Evolutionary conservation across 2,888 invertebrate species (phyloP).

Genomic region (Proisotoma minuta): DNA sequence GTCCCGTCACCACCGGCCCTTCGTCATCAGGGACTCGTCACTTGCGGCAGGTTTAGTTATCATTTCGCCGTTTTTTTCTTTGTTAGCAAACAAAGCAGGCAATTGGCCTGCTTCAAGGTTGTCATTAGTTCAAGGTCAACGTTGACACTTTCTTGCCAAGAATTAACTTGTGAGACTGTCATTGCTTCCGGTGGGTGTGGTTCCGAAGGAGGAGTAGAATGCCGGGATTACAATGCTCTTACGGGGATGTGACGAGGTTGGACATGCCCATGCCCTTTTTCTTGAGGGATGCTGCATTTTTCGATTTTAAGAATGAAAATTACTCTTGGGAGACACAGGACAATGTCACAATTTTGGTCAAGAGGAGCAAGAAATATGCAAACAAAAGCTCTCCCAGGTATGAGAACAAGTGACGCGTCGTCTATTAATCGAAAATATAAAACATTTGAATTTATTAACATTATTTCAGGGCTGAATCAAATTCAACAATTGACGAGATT

Average conservation of each 20-base stretch:
- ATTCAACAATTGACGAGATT: slow-evolving; percentile 21
- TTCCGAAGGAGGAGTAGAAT: neutral
- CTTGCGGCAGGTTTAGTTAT: too few species aligned
- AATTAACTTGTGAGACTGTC: too few species aligned
- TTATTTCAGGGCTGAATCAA: neutral
- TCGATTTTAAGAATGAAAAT: slow-evolving; percentile 24
- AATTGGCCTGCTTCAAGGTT: too few species aligned
- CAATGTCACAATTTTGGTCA: slow-evolving; percentile 25
- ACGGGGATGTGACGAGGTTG: slow-evolving; percentile 12
- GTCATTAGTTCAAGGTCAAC: too few species aligned
- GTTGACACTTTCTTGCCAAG: too few species aligned
- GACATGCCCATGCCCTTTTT: slow-evolving; percentile 39
- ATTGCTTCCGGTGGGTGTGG: too few species aligned
- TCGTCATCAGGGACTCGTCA: too few species aligned
- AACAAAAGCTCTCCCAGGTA: neutral
- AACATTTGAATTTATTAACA: neutral
- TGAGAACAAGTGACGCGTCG: neutral
- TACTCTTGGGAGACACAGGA: slow-evolving; percentile 33
- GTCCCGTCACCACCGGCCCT: too few species aligned
- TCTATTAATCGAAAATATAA: too few species aligned
- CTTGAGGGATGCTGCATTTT: slow-evolving; percentile 33
- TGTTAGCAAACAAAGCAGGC: too few species aligned
- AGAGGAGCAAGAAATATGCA: neutral
- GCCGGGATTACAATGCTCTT: slow-evolving; percentile 12
- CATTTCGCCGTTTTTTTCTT: too few species aligned